A percentile compares a stretch with the other conserved stretches of the same genome.
Conservation (phyloP, 2,797 vertebrate species). For the Muscicapa striata region DNA sequence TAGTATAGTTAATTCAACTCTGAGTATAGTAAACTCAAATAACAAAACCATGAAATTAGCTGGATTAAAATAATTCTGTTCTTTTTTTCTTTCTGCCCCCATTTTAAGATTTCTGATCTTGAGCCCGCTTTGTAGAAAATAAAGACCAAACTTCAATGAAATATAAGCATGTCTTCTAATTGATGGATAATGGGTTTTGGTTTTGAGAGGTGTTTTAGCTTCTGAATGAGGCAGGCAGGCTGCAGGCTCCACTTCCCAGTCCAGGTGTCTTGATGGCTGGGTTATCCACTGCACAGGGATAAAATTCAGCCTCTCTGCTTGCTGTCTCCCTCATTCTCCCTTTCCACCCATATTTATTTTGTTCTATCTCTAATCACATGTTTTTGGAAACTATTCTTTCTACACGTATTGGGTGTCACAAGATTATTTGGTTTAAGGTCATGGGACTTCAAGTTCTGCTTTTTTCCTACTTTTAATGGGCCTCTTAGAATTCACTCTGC, state of each 20-base stretch:
- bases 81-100: fast-evolving
- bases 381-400: neutral
- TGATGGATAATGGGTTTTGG: neutral
- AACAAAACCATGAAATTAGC: neutral
- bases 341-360: neutral
- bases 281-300: neutral
- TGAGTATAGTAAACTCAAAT: neutral
- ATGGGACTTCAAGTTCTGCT: constrained; percentile 1
- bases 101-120: neutral
- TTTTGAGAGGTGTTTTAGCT: fast-evolving
- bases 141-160: neutral
- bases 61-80: neutral
- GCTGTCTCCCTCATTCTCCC: neutral
- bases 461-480: neutral
- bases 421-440: constrained; percentile 31
- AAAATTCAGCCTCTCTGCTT: neutral
- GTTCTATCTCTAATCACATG: constrained; percentile 25
- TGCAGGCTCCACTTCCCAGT: neutral
- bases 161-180: neutral
- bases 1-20: neutral
- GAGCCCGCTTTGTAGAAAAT: neutral
- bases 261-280: neutral
- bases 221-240: neutral
- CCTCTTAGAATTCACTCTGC: neutral
- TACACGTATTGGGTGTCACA: neutral